phyloP scores from a whole-genome alignment of 2,113 vertebrate genomes.

The Leptobrachium leishanense region DNA sequence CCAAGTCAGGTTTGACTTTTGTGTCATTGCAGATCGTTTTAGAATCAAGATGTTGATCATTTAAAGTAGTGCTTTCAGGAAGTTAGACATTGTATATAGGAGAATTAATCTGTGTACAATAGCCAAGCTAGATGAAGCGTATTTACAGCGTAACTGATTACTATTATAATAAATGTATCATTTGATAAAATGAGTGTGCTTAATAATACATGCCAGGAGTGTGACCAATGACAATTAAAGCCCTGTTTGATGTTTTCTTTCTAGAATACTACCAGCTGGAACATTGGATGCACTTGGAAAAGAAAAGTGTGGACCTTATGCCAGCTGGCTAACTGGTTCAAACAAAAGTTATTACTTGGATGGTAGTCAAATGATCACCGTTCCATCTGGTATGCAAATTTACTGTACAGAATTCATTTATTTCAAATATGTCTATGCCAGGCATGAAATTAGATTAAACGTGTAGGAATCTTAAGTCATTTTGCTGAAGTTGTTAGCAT shows the following conservation, averaged over 20 bases:
- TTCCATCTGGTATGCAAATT: conserved; percentile 38
- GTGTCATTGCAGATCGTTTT: conserved; percentile 10
- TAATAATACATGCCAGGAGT: conserved; percentile 28
- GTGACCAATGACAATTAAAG: conserved; percentile 41
- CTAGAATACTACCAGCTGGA: conserved; percentile 35
- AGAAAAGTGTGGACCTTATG: conserved; percentile 29
- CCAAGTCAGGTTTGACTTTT: conserved; percentile 23
- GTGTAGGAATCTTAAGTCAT: too few relatives aligned
- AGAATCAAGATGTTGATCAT: not conserved
- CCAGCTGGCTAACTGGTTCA: conserved; percentile 42
- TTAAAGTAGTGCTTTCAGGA: not conserved
- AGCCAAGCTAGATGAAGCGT: conserved; percentile 28
- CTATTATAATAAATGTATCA: conserved; percentile 33
- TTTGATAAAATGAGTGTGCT: conserved; percentile 29
- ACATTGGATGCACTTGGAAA: conserved; percentile 41
- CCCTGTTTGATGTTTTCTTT: conserved; percentile 32
- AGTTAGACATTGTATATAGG: not conserved
- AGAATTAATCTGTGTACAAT: conserved; percentile 10
- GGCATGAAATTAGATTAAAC: too few relatives aligned
- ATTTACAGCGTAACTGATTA: conserved; percentile 30
- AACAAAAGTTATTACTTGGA: conserved; percentile 44
- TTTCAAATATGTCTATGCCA: not conserved
- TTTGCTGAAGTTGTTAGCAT: too few relatives aligned
- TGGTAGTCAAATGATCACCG: conserved; percentile 41
- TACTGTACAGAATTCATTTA: conserved; percentile 21